Base-by-base conservation (phyloP, 2,113 vertebrate species). In the Daubentonia madagascariensis region DNA sequence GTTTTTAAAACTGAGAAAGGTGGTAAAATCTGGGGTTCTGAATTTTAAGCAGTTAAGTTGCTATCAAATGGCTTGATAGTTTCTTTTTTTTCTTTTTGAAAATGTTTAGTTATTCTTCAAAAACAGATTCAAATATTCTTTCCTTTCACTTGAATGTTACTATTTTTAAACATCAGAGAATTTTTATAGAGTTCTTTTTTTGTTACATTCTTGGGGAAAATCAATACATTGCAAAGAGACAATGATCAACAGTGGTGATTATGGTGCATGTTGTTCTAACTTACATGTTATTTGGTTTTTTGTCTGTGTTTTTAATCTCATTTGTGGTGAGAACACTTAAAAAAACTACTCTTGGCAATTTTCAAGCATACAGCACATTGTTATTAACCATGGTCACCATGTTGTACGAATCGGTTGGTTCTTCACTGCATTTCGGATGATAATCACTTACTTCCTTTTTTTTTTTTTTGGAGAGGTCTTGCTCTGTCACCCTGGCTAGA, bases 221-320 rank as follows among this genome's bases (percentile, higher is more conserved):
- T 98, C 85, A 54, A 94, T 89, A 84, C 37, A 83, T 2, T 70
- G 52, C 96, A 97, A 75, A 97, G 52, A 54, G 43, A 97, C 91
- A 97, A 98, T 78, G 14, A 97, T 97, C 95, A 97, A 94, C 72
- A 97, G 14, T 52, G 67, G 43, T 90, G 59, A 98, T 98, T 97
- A 95, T 65, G 68, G 91, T 59, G 45, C 48, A 94, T 1, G 3
- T n/a, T 97, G 85, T 94, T 96, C 52, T 97, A 85, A 96, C 80
- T 95, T 88, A 88, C 16, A 0, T 87, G 93, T 97, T 98, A 95
- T 97, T 97, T 86, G 8, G 10, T 48, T 13, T 57, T 75, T 12
- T 52, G 11, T 76, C 1, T 63, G 7, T 32, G 63, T 78, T 52
- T 63, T 76, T 40, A 22, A 14, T 25, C 65, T n/a, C 37, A 63